A percentile compares a stretch with the other conserved stretches of the same genome.
These are phyloP conservation scores for Fregata magnificens DNA, from an alignment of 2,113 vertebrate species.

Conservation along the genomic window DNA sequence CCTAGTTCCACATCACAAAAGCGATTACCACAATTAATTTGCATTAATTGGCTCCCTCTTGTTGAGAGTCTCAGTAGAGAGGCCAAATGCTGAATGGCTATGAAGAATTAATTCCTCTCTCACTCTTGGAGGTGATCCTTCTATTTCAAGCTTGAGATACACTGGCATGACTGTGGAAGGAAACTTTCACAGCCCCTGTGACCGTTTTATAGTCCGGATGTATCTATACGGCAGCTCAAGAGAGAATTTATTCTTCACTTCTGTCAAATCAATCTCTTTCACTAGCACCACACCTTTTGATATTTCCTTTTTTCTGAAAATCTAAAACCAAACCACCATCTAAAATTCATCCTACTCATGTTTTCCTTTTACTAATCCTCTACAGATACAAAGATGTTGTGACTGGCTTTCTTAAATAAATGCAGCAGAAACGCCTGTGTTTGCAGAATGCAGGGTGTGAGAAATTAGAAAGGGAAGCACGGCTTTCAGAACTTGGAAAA, in stretches of 20 bases:
- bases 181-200: neutral
- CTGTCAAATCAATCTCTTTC: neutral
- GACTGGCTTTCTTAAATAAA: neutral
- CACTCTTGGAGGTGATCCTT: neutral
- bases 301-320: neutral
- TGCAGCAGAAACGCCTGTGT: neutral
- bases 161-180: neutral
- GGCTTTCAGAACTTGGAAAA: neutral
- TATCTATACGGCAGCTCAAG: neutral
- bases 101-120: conserved; percentile 27
- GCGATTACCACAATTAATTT: conserved; percentile 23
- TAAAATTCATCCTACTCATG: neutral
- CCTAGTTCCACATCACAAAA: conserved; percentile 30
- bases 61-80: neutral
- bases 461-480: neutral
- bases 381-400: neutral
- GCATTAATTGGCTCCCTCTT: conserved; percentile 35
- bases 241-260: neutral
- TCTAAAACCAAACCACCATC: neutral
- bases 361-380: neutral
- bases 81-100: conserved; percentile 12
- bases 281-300: neutral
- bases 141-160: neutral
- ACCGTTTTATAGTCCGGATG: neutral
- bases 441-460: neutral